phyloP scores from a whole-genome alignment of 1,140 invertebrate genomes.

The Drosophila rhopaloa region DNA sequence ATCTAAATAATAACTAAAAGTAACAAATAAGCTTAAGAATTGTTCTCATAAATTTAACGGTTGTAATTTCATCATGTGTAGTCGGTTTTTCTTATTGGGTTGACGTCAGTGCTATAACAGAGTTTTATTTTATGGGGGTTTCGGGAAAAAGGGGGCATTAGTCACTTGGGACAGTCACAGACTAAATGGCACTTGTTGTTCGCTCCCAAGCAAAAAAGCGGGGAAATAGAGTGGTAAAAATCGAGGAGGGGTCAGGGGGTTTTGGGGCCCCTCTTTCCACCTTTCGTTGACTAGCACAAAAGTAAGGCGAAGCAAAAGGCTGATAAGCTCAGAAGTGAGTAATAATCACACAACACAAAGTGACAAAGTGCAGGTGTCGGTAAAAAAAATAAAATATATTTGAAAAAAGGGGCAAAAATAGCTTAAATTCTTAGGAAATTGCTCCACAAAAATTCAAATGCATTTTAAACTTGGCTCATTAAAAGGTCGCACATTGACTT shows the following conservation, averaged over 20 bases:
- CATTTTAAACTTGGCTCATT: too few relatives aligned
- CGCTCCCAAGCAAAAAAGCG: slow-evolving; percentile 1
- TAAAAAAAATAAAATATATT: neutral
- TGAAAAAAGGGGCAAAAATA: neutral
- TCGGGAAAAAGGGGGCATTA: slow-evolving; percentile 24
- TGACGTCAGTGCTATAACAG: slow-evolving; percentile 7
- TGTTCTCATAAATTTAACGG: too few relatives aligned
- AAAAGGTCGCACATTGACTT: too few relatives aligned
- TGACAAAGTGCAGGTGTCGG: slow-evolving; percentile 33
- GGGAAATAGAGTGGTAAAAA: neutral
- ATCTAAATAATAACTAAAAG: too few relatives aligned
- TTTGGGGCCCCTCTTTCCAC: neutral
- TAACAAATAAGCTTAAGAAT: too few relatives aligned
- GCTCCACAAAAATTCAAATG: slow-evolving; percentile 8
- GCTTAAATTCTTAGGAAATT: slow-evolving; percentile 19
- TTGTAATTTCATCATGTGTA: slow-evolving; percentile 6
- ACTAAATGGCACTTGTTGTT: slow-evolving; percentile 65
- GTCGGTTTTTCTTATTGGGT: neutral
- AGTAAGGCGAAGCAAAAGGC: slow-evolving; percentile 35
- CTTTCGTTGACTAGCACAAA: slow-evolving; percentile 9
- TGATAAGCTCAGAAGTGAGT: slow-evolving; percentile 53
- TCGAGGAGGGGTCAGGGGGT: neutral
- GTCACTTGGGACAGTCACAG: slow-evolving; percentile 58
- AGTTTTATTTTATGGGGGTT: slow-evolving; percentile 5
- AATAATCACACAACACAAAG: slow-evolving; percentile 28